Percentiles rank a stretch among this genome's conserved stretches.
phyloP scores from a whole-genome alignment of 1,140 invertebrate species.

The Drosophila jambulina region DNA sequence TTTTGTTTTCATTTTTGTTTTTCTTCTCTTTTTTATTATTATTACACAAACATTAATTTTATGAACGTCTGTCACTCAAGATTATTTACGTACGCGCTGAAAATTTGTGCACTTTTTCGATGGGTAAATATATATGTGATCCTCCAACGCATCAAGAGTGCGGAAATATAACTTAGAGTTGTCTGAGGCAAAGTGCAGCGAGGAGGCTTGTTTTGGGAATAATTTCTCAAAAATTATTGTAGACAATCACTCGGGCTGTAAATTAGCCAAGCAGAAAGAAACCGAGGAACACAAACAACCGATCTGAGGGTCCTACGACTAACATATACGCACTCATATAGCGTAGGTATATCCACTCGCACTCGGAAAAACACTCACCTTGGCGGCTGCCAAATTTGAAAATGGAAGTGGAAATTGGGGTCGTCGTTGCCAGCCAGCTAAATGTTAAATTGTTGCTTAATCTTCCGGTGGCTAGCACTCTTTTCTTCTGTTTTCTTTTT shows the following conservation, averaged over 20 bases:
- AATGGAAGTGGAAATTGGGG: conserved; percentile 74
- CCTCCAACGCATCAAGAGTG: conserved; percentile 49
- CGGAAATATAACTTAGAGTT: conserved; percentile 75
- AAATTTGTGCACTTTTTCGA: conserved; percentile 30
- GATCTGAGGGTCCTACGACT: conserved; percentile 21
- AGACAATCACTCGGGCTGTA: conserved; percentile 67
- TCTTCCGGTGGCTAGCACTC: conserved; percentile 69
- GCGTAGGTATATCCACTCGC: conserved; percentile 13
- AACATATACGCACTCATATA: conserved; percentile 3
- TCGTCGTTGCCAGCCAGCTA: conserved; percentile 45
- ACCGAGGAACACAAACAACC: conserved; percentile 46
- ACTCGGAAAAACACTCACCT: conserved; percentile 56
- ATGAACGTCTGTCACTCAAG: conserved; percentile 64
- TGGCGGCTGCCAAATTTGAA: conserved; percentile 64
- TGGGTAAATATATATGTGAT: conserved; percentile 11
- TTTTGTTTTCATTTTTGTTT: conserved; percentile 19
- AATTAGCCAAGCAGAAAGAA: conserved; percentile 55
- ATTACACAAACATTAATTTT: conserved; percentile 56
- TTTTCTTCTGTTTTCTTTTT: conserved; percentile 24
- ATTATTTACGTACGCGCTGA: conserved; percentile 56
- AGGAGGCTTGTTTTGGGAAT: conserved; percentile 51
- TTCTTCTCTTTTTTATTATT: conserved; percentile 40
- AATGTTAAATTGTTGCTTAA: conserved; percentile 73
- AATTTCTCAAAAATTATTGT: conserved; percentile 75
- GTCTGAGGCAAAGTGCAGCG: conserved; percentile 58